phyloP scores from a whole-genome alignment of 2,888 invertebrate species.

The Cantharis flavilabris region DNA sequence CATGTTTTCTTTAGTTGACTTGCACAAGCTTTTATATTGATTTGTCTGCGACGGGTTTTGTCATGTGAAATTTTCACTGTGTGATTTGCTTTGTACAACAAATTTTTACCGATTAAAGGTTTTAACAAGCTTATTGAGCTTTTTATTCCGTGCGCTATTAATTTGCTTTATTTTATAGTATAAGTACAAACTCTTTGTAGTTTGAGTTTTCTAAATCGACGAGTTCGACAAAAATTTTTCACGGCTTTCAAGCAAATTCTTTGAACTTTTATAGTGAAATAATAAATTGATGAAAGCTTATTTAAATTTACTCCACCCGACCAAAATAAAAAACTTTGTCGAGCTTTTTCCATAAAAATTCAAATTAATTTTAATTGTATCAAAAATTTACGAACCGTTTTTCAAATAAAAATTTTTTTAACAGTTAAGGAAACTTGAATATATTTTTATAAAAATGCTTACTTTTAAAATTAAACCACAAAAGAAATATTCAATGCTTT shows the following conservation, averaged over 20 bases:
- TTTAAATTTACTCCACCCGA: conserved; percentile 10
- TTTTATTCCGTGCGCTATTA: conserved; percentile 39
- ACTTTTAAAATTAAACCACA: neutral
- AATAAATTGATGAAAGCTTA: conserved; percentile 22
- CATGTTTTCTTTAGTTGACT: conserved; percentile 4
- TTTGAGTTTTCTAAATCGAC: conserved; percentile 44
- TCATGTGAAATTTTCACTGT: conserved; percentile 38
- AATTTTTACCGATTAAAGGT: conserved; percentile 45
- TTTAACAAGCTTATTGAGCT: conserved; percentile 40
- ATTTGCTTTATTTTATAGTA: conserved; percentile 41
- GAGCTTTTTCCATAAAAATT: neutral
- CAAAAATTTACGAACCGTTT: neutral
- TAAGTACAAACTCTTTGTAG: conserved; percentile 36
- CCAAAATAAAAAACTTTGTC: neutral
- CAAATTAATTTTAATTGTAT: neutral
- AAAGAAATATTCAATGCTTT: neutral
- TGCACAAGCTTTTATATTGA: conserved; percentile 27
- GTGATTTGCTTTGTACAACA: conserved; percentile 49
- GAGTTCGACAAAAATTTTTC: conserved; percentile 36
- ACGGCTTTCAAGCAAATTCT: conserved; percentile 24
- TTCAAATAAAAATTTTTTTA: neutral
- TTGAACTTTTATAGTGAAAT: conserved; percentile 28
- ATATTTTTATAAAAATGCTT: neutral
- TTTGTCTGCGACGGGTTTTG: conserved; percentile 31
- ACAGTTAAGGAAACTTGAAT: neutral